A percentile compares a stretch with the other conserved stretches of the same genome.
Evolutionary conservation across 2,797 vertebrate genomes (phyloP).

Genomic region (Xiphorhynchus erythropygius): DNA sequence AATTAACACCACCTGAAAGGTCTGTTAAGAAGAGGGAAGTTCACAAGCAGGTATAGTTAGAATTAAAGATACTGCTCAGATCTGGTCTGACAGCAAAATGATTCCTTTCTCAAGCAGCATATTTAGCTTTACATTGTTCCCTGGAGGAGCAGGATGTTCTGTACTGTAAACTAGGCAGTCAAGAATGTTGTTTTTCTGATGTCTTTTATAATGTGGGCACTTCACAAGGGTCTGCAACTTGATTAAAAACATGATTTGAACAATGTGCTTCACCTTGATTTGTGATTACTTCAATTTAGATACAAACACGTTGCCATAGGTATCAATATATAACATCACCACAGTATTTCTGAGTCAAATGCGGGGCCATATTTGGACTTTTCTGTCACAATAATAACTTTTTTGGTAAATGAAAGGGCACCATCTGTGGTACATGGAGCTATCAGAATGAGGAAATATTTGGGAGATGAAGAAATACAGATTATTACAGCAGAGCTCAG

Average conservation of each 20-base stretch:
- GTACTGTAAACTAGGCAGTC: background rate
- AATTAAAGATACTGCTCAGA: background rate
- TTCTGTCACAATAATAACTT: background rate
- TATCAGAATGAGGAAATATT: background rate
- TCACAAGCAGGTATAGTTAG: background rate
- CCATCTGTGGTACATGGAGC: background rate
- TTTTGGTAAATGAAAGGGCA: background rate
- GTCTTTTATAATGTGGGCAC: background rate
- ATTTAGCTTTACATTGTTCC: background rate
- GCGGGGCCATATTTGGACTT: background rate
- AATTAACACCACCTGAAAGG: background rate
- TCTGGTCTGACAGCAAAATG: background rate
- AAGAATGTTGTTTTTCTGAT: background rate
- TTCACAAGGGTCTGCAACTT: background rate
- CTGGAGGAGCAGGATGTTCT: background rate
- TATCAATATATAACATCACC: background rate
- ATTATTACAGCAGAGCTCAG: background rate
- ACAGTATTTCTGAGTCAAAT: background rate
- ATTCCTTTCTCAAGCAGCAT: background rate
- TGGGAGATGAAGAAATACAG: background rate
- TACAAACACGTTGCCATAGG: background rate
- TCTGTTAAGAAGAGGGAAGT: background rate
- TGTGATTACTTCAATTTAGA: background rate
- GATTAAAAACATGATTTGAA: background rate
- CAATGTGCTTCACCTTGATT: background rate